Evolutionary conservation across 1,140 invertebrate genomes (phyloP), one percentile per base, ranked within the genome.

Genomic region (Physella acuta): DNA sequence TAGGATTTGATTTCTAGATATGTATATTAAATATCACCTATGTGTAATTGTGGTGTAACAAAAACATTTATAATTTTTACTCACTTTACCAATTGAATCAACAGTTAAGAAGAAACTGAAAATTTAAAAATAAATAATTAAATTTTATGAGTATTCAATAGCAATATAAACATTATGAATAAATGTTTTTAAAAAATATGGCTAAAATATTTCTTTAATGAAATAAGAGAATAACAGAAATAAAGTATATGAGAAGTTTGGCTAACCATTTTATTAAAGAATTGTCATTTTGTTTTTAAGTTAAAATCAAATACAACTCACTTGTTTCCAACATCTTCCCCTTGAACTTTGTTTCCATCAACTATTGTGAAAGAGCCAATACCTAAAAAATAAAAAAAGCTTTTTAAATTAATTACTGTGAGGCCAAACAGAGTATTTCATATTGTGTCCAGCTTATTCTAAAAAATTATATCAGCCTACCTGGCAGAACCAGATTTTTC

Each of bases 321-420:
- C 92, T 98, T 98, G 76, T 91, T 92, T 31, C 94, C 95, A 71
- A 96, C 89, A 86, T 99, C 95, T 85, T 96, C 93, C 70, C 93
- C 92, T 30, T 75, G 71, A 5, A 85, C 78, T 78, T 90, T 92
- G 77, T 91, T 89, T 20, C 92, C 92, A 89, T 99, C 97, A 11
- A 98, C 90, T 76, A 99, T 94, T 0, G 95, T 98, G 75, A 99
- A 95, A n/a, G 93, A 91, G 68, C 96, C 95, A 78, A 98, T 92
- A 17, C 87, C 85, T 85, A 68, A 11, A 76, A 70, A 55, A 71
- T 49, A 30, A 20, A 31, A 2, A 52, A 65, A 11, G n/a, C n/a
- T n/a, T n/a, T n/a, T n/a, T n/a, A n/a, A n/a, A n/a, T n/a, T n/a
- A n/a, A n/a, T n/a, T n/a, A n/a, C n/a, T n/a, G n/a, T n/a, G n/a